These are phyloP conservation scores for Montipora sp. DNA, from an alignment of 64 coral and sea anemone species.

Conservation along the genomic window DNA sequence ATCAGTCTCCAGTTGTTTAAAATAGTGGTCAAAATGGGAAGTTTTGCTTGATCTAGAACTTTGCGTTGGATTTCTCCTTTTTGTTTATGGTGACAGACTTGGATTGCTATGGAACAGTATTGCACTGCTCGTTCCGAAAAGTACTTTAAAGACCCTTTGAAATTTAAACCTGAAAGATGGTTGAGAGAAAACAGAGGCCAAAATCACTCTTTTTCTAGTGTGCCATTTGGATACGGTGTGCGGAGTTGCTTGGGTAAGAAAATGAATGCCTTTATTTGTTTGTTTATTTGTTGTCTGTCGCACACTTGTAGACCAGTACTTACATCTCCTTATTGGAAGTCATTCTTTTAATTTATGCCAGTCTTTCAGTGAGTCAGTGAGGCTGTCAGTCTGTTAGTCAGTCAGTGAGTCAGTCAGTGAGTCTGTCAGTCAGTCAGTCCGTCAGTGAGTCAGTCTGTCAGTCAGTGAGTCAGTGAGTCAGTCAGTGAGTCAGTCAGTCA, in stretches of 20 bases:
- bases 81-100: neutral
- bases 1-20: no score
- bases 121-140: neutral
- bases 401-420: neutral
- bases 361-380: neutral
- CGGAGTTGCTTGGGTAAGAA: constrained; percentile 80
- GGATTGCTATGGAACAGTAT: neutral
- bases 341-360: no score
- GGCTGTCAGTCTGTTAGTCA: neutral
- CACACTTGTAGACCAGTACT: no score
- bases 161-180: constrained; percentile 81
- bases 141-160: constrained; percentile 34
- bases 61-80: neutral
- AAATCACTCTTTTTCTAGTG: constrained; percentile 57
- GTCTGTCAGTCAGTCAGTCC: neutral
- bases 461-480: neutral
- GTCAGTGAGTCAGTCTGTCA: neutral
- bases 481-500: neutral
- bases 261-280: neutral
- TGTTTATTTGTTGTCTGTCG: no score
- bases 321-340: no score
- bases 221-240: constrained; percentile 82
- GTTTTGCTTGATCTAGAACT: no score
- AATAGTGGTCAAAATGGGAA: no score
- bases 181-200: constrained; percentile 48